phyloP scores from a whole-genome alignment of 2,888 invertebrate species.

The Ochropleura plecta region DNA sequence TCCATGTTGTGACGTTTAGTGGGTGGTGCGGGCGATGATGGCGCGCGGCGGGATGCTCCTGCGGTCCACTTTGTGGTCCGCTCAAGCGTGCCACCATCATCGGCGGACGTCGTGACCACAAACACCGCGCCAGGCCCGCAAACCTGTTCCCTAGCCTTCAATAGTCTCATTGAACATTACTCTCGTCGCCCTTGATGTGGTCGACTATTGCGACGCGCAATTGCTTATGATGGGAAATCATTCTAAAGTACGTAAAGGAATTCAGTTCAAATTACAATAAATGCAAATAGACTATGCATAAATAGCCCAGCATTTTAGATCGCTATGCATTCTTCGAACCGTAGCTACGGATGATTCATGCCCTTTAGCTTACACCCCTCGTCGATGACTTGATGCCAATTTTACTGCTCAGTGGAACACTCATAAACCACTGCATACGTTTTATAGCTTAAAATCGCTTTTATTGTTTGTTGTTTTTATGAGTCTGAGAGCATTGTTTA shows the following conservation, averaged over 20 bases:
- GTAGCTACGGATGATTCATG: constrained; percentile 72
- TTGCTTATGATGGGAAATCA: constrained; percentile 53
- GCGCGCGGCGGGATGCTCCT: constrained; percentile 66
- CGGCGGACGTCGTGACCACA: constrained; percentile 83
- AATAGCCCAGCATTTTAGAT: constrained; percentile 41
- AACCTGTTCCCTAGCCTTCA: constrained; percentile 82
- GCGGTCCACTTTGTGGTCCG: constrained; percentile 84
- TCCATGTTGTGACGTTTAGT: constrained; percentile 76
- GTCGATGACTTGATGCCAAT: constrained; percentile 80
- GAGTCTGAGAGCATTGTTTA: constrained; percentile 66
- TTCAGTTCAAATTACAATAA: constrained; percentile 52
- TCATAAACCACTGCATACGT: constrained; percentile 78
- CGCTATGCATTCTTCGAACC: constrained; percentile 57
- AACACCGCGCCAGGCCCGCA: constrained; percentile 78
- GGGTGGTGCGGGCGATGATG: constrained; percentile 64
- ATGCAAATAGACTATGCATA: constrained; percentile 35
- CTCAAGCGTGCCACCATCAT: constrained; percentile 79
- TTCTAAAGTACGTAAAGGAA: constrained; percentile 46
- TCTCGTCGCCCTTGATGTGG: constrained; percentile 60
- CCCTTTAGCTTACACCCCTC: constrained; percentile 72
- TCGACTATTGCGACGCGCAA: constrained; percentile 52
- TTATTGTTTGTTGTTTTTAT: constrained; percentile 72
- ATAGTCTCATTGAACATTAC: constrained; percentile 66
- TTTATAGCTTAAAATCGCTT: constrained; percentile 74
- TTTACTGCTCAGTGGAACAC: constrained; percentile 79